Conservation (phyloP, 1,140 invertebrate genomes). For the Cephus cinctus region DNA sequence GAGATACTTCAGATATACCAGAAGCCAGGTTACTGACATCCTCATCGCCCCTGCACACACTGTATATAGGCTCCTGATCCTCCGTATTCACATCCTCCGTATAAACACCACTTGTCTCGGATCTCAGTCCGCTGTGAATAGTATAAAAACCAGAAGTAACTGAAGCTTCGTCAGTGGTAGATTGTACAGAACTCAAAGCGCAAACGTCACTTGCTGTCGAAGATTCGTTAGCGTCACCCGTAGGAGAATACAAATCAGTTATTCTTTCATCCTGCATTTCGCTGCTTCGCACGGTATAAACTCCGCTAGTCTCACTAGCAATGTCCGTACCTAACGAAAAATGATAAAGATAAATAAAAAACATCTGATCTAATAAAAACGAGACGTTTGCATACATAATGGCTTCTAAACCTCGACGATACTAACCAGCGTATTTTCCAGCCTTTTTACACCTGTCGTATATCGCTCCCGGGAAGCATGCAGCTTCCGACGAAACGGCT, state of each 20-base stretch:
- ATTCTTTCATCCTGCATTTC: slow-evolving; percentile 58
- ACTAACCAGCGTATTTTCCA: slow-evolving; percentile 44
- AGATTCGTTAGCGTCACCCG: slow-evolving; percentile 40
- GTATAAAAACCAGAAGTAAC: slow-evolving; percentile 54
- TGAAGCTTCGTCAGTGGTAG: slow-evolving; percentile 51
- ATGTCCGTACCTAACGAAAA: slow-evolving; percentile 47
- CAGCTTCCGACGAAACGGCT: slow-evolving; percentile 55
- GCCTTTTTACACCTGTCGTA: slow-evolving; percentile 52
- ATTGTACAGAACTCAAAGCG: slow-evolving; percentile 46
- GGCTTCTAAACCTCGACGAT: background rate
- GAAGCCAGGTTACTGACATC: slow-evolving; percentile 20
- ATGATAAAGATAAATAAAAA: slow-evolving; percentile 8
- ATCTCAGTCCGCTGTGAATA: slow-evolving; percentile 50
- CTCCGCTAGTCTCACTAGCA: slow-evolving; percentile 72
- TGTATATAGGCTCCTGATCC: slow-evolving; percentile 46
- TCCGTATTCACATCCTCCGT: slow-evolving; percentile 35
- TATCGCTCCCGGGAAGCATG: slow-evolving; percentile 53
- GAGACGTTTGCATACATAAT: background rate
- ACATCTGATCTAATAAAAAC: slow-evolving; percentile 4
- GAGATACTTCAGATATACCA: slow-evolving; percentile 5
- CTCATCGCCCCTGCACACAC: slow-evolving; percentile 41
- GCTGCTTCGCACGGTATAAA: slow-evolving; percentile 74
- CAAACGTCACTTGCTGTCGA: slow-evolving; percentile 45
- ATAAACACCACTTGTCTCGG: slow-evolving; percentile 46
- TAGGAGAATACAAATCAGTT: slow-evolving; percentile 40